Percentiles rank a stretch among this genome's conserved stretches.
phyloP scores from a whole-genome alignment of 2,888 invertebrate species.

The Chalcis sispes region DNA sequence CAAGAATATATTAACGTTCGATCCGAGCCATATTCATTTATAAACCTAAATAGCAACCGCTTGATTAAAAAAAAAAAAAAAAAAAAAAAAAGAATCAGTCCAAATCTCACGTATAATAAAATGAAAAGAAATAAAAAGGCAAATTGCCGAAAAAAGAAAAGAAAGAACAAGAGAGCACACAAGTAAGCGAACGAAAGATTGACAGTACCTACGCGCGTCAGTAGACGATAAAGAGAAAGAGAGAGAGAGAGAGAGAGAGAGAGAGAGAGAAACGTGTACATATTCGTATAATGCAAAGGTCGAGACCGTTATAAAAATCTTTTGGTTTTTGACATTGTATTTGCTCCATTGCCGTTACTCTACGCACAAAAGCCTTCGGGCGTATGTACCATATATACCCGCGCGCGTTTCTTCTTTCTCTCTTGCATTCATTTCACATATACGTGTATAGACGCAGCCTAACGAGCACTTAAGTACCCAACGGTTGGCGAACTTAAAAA shows the following conservation, averaged over 20 bases:
- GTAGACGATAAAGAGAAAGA: neutral
- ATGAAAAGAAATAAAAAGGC: neutral
- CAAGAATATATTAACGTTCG: too few relatives aligned
- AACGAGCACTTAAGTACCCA: conserved; percentile 69
- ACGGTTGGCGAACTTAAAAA: conserved; percentile 68
- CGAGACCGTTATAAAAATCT: conserved; percentile 61
- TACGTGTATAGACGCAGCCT: conserved; percentile 54
- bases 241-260: too few relatives aligned
- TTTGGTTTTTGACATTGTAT: conserved; percentile 58
- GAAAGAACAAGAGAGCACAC: neutral
- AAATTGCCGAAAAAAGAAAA: neutral
- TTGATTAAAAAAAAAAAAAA: too few relatives aligned
- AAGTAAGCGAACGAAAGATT: neutral
- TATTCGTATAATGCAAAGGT: conserved; percentile 1
- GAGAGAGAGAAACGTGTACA: neutral
- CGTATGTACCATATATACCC: neutral
- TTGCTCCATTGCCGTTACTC: conserved; percentile 54
- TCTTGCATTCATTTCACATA: neutral
- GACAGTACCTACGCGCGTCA: neutral
- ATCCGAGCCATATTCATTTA: too few relatives aligned
- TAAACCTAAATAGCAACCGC: too few relatives aligned
- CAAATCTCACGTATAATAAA: neutral
- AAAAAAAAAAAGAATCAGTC: too few relatives aligned
- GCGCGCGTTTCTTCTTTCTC: neutral
- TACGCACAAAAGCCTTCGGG: conserved; percentile 61